These are phyloP conservation scores for Nephrotoma flavescens DNA, from an alignment of 2,888 invertebrate genomes.

Conservation along the genomic window DNA sequence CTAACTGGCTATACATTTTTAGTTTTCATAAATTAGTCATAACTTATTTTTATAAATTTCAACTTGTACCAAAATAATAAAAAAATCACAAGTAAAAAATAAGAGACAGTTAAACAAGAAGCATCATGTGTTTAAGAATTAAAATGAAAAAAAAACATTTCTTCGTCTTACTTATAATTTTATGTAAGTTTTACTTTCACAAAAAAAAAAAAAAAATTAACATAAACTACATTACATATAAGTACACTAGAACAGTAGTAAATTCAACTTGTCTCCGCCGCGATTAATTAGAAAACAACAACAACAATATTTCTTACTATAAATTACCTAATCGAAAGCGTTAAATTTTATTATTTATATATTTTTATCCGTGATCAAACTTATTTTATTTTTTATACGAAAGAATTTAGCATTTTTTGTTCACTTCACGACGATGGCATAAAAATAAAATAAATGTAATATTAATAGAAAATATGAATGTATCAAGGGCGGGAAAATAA, in stretches of 20 bases:
- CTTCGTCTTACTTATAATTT: not conserved
- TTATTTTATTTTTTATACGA: not conserved
- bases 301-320: not conserved
- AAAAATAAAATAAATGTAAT: not conserved
- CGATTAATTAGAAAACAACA: not conserved
- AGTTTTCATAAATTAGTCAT: not conserved
- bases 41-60: not conserved
- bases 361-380: not conserved
- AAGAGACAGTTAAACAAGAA: not conserved
- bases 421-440: not conserved
- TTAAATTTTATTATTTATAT: not conserved
- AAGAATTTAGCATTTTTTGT: not conserved
- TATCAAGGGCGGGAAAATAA: not conserved
- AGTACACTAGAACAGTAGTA: not conserved
- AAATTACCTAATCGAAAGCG: not conserved
- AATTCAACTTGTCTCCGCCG: not conserved
- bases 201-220: not conserved
- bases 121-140: not conserved
- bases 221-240: not conserved
- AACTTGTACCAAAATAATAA: not conserved
- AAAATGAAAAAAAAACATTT: not conserved
- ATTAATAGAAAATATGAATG: not conserved
- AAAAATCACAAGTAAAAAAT: not conserved
- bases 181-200: not conserved
- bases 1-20: not conserved